These are phyloP conservation scores for Oreochromis aureus DNA, from an alignment of 2,113 vertebrate genomes.

Conservation along the genomic window DNA sequence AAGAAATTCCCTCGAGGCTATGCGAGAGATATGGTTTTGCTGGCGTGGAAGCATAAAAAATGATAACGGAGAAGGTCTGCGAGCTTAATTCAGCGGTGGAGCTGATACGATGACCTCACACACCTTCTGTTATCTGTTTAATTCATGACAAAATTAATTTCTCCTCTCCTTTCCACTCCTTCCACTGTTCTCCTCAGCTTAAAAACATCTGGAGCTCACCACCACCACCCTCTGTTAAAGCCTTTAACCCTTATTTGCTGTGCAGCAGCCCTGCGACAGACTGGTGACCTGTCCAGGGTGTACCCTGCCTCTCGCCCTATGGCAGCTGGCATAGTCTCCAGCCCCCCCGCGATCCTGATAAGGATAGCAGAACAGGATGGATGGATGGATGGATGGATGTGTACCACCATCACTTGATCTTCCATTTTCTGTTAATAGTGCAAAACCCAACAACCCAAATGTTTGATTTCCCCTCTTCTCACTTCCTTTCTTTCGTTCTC, in stretches of 20 bases:
- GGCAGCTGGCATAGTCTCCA: background rate
- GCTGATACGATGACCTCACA: background rate
- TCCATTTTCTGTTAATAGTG: background rate
- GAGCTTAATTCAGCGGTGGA: background rate
- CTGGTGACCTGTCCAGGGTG: background rate
- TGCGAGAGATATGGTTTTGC: background rate
- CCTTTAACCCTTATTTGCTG: conserved; percentile 21
- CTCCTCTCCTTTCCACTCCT: background rate
- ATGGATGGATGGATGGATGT: background rate
- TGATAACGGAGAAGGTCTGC: background rate
- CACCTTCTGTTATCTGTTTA: background rate
- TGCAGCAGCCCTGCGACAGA: background rate
- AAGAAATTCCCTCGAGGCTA: background rate
- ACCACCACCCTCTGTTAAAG: background rate
- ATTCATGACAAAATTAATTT: background rate
- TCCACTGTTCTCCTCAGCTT: background rate
- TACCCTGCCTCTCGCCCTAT: background rate
- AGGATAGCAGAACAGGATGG: background rate
- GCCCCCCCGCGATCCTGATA: background rate
- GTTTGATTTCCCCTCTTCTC: conserved; percentile 4
- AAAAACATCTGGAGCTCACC: conserved; percentile 10
- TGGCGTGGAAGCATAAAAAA: background rate
- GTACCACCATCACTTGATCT: background rate
- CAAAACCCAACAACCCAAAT: background rate
- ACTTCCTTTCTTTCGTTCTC: background rate